Percentiles rank a stretch among this genome's conserved stretches.
These are phyloP conservation scores for Ochlodes sylvanus DNA, from an alignment of 2,888 invertebrate genomes.

Conservation along the genomic window DNA sequence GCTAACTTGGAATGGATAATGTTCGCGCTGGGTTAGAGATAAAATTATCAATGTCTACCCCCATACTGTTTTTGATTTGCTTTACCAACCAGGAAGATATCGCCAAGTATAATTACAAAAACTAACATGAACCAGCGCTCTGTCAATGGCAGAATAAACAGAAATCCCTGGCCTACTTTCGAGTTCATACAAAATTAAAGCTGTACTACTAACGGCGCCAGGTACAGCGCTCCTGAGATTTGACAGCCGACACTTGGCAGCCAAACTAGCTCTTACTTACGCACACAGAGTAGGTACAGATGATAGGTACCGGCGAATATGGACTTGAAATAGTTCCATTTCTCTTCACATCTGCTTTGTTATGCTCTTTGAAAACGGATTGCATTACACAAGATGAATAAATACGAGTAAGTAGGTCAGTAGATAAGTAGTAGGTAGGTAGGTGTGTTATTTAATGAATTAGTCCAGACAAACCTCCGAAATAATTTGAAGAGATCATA, in stretches of 20 bases:
- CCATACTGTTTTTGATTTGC: too few relatives aligned
- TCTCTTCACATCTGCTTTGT: neutral
- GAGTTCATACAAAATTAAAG: conserved; percentile 26
- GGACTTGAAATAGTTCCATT: neutral
- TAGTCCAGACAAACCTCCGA: too few relatives aligned
- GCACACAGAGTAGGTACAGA: neutral
- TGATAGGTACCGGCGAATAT: neutral
- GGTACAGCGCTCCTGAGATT: conserved; percentile 26
- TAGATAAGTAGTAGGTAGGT: neutral
- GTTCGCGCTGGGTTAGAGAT: too few relatives aligned
- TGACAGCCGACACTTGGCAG: conserved; percentile 21
- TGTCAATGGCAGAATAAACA: conserved; percentile 27
- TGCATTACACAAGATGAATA: neutral
- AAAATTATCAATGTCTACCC: too few relatives aligned
- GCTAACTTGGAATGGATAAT: too few relatives aligned
- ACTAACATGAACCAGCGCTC: conserved; percentile 7
- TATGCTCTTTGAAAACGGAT: neutral
- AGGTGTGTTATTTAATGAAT: too few relatives aligned
- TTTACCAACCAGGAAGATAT: neutral
- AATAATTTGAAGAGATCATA: too few relatives aligned
- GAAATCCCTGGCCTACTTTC: conserved; percentile 23
- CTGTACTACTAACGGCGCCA: conserved; percentile 5
- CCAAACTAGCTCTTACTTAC: conserved; percentile 15
- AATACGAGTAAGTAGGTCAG: too few relatives aligned
- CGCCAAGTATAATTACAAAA: conserved; percentile 6